Evolutionary conservation across 1,140 invertebrate genomes (phyloP).

Genomic region (Luehdorfia chinensis): DNA sequence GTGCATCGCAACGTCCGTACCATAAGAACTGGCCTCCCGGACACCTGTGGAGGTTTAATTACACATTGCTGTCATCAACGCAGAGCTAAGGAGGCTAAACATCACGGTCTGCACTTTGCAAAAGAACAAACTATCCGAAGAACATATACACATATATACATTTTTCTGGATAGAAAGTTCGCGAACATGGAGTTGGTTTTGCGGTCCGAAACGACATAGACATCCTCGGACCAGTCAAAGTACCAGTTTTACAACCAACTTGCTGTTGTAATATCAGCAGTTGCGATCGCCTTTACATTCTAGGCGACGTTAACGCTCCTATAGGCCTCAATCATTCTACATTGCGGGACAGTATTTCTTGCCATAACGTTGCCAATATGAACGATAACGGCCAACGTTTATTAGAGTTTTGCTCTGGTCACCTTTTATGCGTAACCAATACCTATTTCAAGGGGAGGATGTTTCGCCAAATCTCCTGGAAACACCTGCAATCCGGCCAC

Average conservation of each 20-base stretch:
- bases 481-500: slow-evolving; percentile 22
- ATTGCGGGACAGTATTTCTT: slow-evolving; percentile 9
- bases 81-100: slow-evolving; percentile 16
- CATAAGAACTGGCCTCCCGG: slow-evolving; percentile 22
- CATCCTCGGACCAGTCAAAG: slow-evolving; percentile 7
- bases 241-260: slow-evolving; percentile 19
- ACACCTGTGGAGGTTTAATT: slow-evolving; percentile 15
- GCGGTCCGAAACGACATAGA: slow-evolving; percentile 15
- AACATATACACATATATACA: slow-evolving; percentile 18
- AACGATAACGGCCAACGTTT: slow-evolving; percentile 13
- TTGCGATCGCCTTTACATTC: slow-evolving; percentile 10
- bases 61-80: slow-evolving; percentile 25
- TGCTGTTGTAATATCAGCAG: not conserved
- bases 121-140: slow-evolving; percentile 19
- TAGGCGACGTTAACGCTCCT: not conserved
- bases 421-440: slow-evolving; percentile 16
- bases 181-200: slow-evolving; percentile 23
- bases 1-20: too few species aligned
- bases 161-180: slow-evolving; percentile 23
- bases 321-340: slow-evolving; percentile 1
- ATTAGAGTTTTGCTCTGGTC: slow-evolving; percentile 9
- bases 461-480: slow-evolving; percentile 19
- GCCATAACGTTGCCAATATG: slow-evolving; percentile 6
- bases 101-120: slow-evolving; percentile 19
- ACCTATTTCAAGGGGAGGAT: slow-evolving; percentile 6